Percentiles rank a stretch among this genome's conserved stretches.
Conservation (phyloP, 2,888 invertebrate genomes). For the Ochropleura plecta region DNA sequence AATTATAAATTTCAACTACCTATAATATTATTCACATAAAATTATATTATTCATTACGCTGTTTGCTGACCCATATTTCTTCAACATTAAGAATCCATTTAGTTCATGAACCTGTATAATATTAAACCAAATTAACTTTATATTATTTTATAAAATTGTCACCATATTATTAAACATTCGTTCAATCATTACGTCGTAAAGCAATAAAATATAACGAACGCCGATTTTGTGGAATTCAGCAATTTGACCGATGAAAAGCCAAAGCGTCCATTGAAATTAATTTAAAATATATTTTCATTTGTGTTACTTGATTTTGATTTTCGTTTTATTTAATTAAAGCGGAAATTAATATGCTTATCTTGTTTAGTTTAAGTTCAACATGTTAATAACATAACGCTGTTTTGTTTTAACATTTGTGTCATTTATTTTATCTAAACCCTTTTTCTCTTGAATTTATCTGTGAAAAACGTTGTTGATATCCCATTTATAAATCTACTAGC, state of each 20-base stretch:
- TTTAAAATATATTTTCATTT: slow-evolving; percentile 16
- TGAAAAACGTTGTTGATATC: no score
- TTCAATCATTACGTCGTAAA: slow-evolving; percentile 38
- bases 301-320: neutral
- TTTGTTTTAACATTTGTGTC: no score
- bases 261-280: slow-evolving; percentile 23
- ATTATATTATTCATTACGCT: neutral
- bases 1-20: no score
- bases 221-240: slow-evolving; percentile 59
- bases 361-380: neutral
- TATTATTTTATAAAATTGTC: neutral
- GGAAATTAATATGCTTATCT: neutral
- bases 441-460: no score
- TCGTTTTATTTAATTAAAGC: neutral
- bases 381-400: no score
- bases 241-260: slow-evolving; percentile 45
- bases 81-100: neutral
- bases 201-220: slow-evolving; percentile 60
- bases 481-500: no score
- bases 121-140: neutral
- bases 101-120: neutral
- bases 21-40: neutral
- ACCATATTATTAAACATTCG: slow-evolving; percentile 17
- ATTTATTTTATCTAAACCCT: no score
- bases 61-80: neutral